These are phyloP conservation scores for Tokudaia tokunoshimensis DNA, from an alignment of 2,797 vertebrate species.

Conservation along the genomic window DNA sequence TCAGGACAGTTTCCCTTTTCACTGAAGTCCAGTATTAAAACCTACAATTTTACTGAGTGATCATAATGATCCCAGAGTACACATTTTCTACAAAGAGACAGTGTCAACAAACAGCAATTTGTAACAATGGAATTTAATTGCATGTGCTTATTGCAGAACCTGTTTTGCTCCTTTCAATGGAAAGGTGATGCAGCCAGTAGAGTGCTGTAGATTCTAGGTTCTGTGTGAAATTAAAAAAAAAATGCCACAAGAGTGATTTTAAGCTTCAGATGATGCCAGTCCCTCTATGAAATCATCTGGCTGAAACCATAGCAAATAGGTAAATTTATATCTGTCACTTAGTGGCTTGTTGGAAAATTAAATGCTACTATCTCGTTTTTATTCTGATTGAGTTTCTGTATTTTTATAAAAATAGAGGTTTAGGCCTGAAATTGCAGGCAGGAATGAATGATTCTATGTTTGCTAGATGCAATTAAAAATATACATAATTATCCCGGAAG, in stretches of 20 bases:
- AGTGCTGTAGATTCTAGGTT: slow-evolving; percentile 55
- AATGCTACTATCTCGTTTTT: slow-evolving; percentile 87
- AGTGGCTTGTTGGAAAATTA: slow-evolving; percentile 98
- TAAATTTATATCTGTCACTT: slow-evolving; percentile 98
- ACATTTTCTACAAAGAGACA: slow-evolving; percentile 7
- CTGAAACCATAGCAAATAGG: slow-evolving; percentile 96
- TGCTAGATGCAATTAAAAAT: slow-evolving; percentile 93
- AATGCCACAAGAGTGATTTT: slow-evolving; percentile 92
- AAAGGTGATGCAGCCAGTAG: slow-evolving; percentile 35
- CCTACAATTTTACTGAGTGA: slow-evolving; percentile 27
- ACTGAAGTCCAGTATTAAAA: slow-evolving; percentile 65
- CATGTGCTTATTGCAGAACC: slow-evolving; percentile 35
- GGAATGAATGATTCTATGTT: slow-evolving; percentile 88
- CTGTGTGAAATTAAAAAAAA: slow-evolving; percentile 85
- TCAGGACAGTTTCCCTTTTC: slow-evolving; percentile 67
- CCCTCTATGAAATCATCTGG: slow-evolving; percentile 96
- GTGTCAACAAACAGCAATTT: slow-evolving; percentile 48
- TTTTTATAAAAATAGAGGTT: slow-evolving; percentile 87
- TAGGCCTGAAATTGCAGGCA: slow-evolving; percentile 90
- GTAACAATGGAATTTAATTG: slow-evolving; percentile 59
- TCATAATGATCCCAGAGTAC: slow-evolving; percentile 13
- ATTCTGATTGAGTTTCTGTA: slow-evolving; percentile 93
- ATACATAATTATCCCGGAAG: slow-evolving; percentile 96
- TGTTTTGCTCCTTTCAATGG: slow-evolving; percentile 55
- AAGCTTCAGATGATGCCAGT: slow-evolving; percentile 92